Percentiles rank a stretch among this genome's conserved stretches.
phyloP scores from a whole-genome alignment of 2,888 invertebrate species.

The Drosophila imparisetae region DNA sequence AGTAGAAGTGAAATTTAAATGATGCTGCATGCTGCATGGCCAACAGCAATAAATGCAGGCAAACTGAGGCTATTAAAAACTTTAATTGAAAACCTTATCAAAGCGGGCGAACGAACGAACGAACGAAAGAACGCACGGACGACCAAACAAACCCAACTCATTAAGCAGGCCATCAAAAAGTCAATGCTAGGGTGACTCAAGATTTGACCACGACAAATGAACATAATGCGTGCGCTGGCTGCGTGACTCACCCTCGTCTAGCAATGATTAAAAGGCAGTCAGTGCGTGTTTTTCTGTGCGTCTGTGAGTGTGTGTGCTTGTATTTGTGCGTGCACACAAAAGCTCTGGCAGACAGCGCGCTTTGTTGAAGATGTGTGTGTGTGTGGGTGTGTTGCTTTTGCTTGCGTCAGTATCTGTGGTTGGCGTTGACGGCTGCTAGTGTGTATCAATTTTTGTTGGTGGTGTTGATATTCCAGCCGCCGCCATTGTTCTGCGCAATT shows the following conservation, averaged over 20 bases:
- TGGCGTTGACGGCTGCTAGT: slow-evolving; percentile 26
- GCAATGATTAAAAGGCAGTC: slow-evolving; percentile 36
- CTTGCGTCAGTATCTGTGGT: slow-evolving; percentile 47
- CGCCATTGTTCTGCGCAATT: slow-evolving; percentile 61
- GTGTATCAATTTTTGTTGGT: slow-evolving; percentile 70
- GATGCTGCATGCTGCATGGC: slow-evolving; percentile 35
- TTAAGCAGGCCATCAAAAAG: slow-evolving; percentile 29
- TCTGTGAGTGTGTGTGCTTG: slow-evolving; percentile 1
- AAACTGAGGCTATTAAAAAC: slow-evolving; percentile 50
- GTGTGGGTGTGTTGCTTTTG: slow-evolving; percentile 13
- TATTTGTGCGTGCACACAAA: slow-evolving; percentile 24
- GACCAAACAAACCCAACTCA: slow-evolving; percentile 31
- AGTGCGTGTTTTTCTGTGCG: slow-evolving; percentile 4
- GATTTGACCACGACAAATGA: slow-evolving; percentile 16
- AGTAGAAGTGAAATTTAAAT: slow-evolving; percentile 36
- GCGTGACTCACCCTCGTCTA: slow-evolving; percentile 44
- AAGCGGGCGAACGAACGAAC: slow-evolving; percentile 9
- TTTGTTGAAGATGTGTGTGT: slow-evolving; percentile 20
- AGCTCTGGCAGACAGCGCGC: slow-evolving; percentile 56
- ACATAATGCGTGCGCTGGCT: slow-evolving; percentile 10
- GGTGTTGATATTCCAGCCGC: slow-evolving; percentile 43
- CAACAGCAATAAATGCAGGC: slow-evolving; percentile 40
- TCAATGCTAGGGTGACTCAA: slow-evolving; percentile 35
- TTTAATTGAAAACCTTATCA: slow-evolving; percentile 63
- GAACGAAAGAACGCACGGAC: not conserved